Percentiles rank a stretch among this genome's conserved stretches.
phyloP scores from a whole-genome alignment of 35 echinoderm and acorn worm genomes.

The Strongylocentrotus purpuratus region DNA sequence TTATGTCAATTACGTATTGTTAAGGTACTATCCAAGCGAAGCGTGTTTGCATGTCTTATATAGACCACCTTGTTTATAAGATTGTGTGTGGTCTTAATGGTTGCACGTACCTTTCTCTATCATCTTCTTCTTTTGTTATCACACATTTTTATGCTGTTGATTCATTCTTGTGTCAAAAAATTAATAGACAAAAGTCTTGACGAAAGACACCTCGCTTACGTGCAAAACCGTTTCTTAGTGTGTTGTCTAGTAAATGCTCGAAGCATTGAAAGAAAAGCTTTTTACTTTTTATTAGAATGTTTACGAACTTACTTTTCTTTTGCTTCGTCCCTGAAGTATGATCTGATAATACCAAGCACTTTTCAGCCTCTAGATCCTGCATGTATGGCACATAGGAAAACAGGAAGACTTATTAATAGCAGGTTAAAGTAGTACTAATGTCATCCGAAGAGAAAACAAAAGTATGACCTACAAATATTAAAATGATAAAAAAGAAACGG shows the following conservation, averaged over 20 bases:
- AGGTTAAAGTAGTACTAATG: too few relatives aligned
- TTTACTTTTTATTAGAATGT: background rate
- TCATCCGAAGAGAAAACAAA: background rate
- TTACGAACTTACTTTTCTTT: background rate
- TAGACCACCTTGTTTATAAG: background rate
- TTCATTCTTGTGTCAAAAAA: background rate
- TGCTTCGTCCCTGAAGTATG: background rate
- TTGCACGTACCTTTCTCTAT: background rate
- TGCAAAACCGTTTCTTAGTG: background rate
- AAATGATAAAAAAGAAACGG: background rate
- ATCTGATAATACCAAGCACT: too few relatives aligned
- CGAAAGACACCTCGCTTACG: background rate
- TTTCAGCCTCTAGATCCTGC: too few relatives aligned
- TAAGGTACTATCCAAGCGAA: background rate
- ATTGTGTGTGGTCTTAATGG: background rate
- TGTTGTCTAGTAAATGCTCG: background rate
- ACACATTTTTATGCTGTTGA: background rate
- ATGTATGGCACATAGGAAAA: too few relatives aligned
- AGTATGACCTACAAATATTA: background rate
- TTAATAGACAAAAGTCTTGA: background rate
- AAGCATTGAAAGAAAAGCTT: background rate
- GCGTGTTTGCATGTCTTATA: background rate
- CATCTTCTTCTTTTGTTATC: conserved; percentile 3
- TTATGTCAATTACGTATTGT: background rate
- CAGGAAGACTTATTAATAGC: too few relatives aligned